A percentile compares a stretch with the other conserved stretches of the same genome.
Conservation (phyloP, 2,888 invertebrate genomes). For the Ennomos erosarius region DNA sequence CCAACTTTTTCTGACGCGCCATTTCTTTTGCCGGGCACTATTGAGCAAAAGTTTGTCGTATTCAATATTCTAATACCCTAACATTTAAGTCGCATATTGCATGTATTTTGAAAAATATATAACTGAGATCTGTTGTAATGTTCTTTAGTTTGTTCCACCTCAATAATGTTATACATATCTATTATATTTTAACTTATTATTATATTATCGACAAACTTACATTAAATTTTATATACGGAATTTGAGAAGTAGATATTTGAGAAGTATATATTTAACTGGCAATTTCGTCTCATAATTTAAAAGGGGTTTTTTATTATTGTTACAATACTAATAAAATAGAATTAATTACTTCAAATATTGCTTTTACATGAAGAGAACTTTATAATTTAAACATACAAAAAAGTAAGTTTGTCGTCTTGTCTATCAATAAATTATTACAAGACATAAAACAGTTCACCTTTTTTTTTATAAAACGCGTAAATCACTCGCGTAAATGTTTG, state of each 20-base stretch:
- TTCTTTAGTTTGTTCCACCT: constrained; percentile 73
- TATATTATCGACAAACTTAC: constrained; percentile 32
- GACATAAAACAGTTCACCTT: constrained; percentile 82
- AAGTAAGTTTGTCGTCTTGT: constrained; percentile 19
- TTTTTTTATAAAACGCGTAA: constrained; percentile 66
- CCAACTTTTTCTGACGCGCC: constrained; percentile 1
- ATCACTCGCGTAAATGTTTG: constrained; percentile 65
- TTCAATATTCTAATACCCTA: constrained; percentile 62
- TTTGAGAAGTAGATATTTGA: too few species aligned
- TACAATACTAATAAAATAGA: too few species aligned
- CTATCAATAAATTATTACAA: constrained; percentile 63
- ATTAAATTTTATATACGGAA: constrained; percentile 36
- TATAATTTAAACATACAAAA: constrained; percentile 1
- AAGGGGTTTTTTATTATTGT: too few species aligned
- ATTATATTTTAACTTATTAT: constrained; percentile 45
- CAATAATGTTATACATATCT: constrained; percentile 67
- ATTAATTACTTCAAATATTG: too few species aligned
- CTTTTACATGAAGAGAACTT: background rate
- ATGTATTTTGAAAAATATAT: constrained; percentile 66
- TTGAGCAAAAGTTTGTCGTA: constrained; percentile 40
- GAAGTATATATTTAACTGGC: too few species aligned
- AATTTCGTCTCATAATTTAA: too few species aligned
- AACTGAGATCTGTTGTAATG: constrained; percentile 72
- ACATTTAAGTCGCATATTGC: constrained; percentile 47
- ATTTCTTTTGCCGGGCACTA: constrained; percentile 15